phyloP scores from a whole-genome alignment of 2,888 invertebrate species.

The Lasioglossum leucozonium region DNA sequence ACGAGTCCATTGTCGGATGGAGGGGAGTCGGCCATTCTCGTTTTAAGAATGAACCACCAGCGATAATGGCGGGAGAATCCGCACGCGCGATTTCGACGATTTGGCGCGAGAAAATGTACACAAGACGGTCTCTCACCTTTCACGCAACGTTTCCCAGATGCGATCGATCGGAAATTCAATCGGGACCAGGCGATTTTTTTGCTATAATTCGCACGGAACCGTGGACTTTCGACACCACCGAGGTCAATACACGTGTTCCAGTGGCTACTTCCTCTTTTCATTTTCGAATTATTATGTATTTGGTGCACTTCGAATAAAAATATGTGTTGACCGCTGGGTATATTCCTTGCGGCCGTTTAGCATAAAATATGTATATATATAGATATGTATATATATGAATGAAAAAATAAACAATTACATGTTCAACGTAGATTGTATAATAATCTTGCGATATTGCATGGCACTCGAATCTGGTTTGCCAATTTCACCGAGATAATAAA shows the following conservation, averaged over 20 bases:
- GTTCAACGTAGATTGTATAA: slow-evolving; percentile 5
- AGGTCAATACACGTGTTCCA: slow-evolving; percentile 57
- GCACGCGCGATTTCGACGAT: slow-evolving; percentile 66
- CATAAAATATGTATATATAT: slow-evolving; percentile 25
- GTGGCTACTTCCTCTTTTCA: slow-evolving; percentile 1
- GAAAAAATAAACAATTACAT: slow-evolving; percentile 13
- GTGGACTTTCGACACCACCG: slow-evolving; percentile 31
- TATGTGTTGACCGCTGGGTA: slow-evolving; percentile 26
- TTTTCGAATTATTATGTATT: slow-evolving; percentile 35
- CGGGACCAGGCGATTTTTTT: not conserved
- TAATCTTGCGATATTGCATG: slow-evolving; percentile 13
- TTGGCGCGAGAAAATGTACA: slow-evolving; percentile 29
- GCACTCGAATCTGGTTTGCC: slow-evolving; percentile 22
- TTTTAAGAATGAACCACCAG: slow-evolving; percentile 76
- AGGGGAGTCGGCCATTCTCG: slow-evolving; percentile 64
- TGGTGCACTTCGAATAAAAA: slow-evolving; percentile 29
- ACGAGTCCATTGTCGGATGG: slow-evolving; percentile 78
- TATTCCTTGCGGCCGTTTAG: not conserved
- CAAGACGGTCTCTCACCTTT: slow-evolving; percentile 21
- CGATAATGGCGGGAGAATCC: slow-evolving; percentile 81
- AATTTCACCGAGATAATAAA: not conserved
- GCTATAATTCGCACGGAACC: slow-evolving; percentile 32
- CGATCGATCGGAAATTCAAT: not conserved
- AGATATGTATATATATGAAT: slow-evolving; percentile 12
- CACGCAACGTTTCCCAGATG: not conserved